These are phyloP conservation scores for Scatophagus argus DNA, from an alignment of 2,113 vertebrate genomes.

Conservation along the genomic window DNA sequence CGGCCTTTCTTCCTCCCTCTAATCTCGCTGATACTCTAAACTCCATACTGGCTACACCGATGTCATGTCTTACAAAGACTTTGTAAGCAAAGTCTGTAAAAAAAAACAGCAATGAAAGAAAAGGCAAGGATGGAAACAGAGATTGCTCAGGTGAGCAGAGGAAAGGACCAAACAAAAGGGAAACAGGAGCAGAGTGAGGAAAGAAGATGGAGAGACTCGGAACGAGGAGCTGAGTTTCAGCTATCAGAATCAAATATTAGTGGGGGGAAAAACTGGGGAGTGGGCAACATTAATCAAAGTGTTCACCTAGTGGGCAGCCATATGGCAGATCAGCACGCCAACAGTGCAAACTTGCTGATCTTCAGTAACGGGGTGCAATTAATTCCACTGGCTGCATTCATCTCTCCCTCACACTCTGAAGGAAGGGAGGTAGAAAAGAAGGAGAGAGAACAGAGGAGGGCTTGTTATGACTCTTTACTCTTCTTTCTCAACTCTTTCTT, in stretches of 20 bases:
- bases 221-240: slow-evolving; percentile 64
- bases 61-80: slow-evolving; percentile 23
- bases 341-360: slow-evolving; percentile 99
- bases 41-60: slow-evolving; percentile 25
- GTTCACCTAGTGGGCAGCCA: slow-evolving; percentile 99
- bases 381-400: slow-evolving; percentile 99
- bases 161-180: slow-evolving; percentile 27
- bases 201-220: slow-evolving; percentile 33
- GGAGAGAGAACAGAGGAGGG: slow-evolving; percentile 83
- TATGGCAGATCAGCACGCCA: slow-evolving; percentile 99
- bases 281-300: slow-evolving; percentile 99
- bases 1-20: slow-evolving; percentile 48
- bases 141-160: slow-evolving; percentile 37
- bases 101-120: slow-evolving; percentile 44
- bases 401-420: slow-evolving; percentile 92
- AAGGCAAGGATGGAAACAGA: slow-evolving; percentile 12
- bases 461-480: slow-evolving; percentile 95
- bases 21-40: slow-evolving; percentile 57
- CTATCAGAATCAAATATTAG: slow-evolving; percentile 95
- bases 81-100: slow-evolving; percentile 30
- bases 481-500: slow-evolving; percentile 82
- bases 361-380: slow-evolving; percentile 99
- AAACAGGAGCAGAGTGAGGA: slow-evolving; percentile 8
- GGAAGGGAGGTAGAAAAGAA: slow-evolving; percentile 75
- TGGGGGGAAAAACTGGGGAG: slow-evolving; percentile 87